phyloP scores from a whole-genome alignment of 2,113 vertebrate species.

The Callopanchax toddi region DNA sequence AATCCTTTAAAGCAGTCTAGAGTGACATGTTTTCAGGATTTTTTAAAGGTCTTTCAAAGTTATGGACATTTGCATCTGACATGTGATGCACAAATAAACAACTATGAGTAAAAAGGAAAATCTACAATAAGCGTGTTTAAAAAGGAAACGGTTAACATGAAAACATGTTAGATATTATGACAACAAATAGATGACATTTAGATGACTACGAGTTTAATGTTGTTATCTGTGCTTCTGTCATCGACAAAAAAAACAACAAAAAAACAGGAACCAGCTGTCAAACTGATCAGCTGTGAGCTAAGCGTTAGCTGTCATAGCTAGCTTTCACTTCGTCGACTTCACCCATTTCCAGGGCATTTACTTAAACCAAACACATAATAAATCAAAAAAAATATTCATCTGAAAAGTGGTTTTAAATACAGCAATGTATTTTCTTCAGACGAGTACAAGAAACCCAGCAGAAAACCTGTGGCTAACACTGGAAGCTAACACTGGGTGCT shows the following conservation, averaged over 20 bases:
- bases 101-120: not conserved
- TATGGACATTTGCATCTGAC: too few relatives aligned
- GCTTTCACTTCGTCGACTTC: not conserved
- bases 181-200: not conserved
- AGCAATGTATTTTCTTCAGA: not conserved
- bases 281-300: conserved; percentile 9
- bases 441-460: conserved; percentile 11
- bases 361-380: not conserved
- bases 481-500: not conserved
- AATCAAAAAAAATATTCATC: not conserved
- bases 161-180: not conserved
- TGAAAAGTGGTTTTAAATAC: not conserved
- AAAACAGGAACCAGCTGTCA: too few relatives aligned
- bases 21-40: too few relatives aligned
- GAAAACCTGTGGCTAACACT: conserved; percentile 17
- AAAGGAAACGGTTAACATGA: not conserved
- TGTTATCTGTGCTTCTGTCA: not conserved
- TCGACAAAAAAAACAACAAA: not conserved
- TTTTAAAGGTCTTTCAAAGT: too few relatives aligned
- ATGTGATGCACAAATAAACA: too few relatives aligned
- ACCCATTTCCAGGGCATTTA: too few relatives aligned
- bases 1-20: too few relatives aligned
- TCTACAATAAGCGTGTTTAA: not conserved
- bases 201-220: not conserved
- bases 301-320: not conserved